These are phyloP conservation scores for Bombus confusus DNA, from an alignment of 1,140 invertebrate species.

Conservation along the genomic window DNA sequence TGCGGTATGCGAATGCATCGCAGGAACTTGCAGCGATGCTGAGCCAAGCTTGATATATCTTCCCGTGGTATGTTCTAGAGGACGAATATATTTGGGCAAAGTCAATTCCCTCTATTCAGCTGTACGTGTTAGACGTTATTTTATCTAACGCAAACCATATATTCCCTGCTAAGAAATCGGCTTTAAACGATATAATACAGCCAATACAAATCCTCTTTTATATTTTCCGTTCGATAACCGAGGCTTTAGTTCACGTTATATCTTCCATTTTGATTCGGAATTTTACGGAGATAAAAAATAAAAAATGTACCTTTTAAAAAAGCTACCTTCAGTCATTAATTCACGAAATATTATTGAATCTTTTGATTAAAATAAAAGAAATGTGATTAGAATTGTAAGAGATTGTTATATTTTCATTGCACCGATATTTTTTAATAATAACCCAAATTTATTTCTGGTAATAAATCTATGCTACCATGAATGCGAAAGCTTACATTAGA, in stretches of 20 bases:
- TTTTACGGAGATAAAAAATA: background rate
- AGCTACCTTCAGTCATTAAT: background rate
- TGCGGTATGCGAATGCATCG: conserved; percentile 24
- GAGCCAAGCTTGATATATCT: conserved; percentile 46
- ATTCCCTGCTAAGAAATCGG: background rate
- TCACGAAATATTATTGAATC: background rate
- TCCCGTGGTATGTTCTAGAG: conserved; percentile 15
- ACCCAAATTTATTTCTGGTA: no score
- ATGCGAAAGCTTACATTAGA: no score
- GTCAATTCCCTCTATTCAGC: conserved; percentile 23
- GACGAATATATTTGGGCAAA: conserved; percentile 24
- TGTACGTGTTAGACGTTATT: conserved; percentile 9
- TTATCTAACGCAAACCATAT: background rate
- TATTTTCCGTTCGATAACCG: background rate
- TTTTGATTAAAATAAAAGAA: background rate
- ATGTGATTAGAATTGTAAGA: background rate
- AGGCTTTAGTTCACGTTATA: background rate
- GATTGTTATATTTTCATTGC: no score
- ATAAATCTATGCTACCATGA: no score
- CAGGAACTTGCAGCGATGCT: conserved; percentile 5
- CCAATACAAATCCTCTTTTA: background rate
- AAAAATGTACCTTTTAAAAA: no score
- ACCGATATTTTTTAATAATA: no score
- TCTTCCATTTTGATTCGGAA: no score
- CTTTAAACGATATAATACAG: background rate